Percentiles rank a stretch among this genome's conserved stretches.
Evolutionary conservation across 2,797 vertebrate genomes (phyloP).

Genomic region (Lepidocolaptes lacrymiger): DNA sequence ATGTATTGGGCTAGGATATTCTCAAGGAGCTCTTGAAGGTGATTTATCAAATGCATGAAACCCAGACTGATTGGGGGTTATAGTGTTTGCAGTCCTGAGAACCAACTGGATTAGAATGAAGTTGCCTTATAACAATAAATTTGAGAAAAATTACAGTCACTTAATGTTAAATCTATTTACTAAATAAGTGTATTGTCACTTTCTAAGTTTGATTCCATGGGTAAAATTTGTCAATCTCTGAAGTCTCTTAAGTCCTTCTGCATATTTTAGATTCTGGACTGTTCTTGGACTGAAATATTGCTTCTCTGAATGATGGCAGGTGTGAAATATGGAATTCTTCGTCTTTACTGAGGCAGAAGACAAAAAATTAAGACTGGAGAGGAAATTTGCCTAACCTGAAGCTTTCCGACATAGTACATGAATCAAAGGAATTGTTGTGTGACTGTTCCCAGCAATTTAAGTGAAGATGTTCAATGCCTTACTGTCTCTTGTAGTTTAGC

Average conservation of each 20-base stretch:
- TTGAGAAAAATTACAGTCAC: not conserved
- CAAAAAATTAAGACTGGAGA: not conserved
- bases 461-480: not conserved
- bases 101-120: not conserved
- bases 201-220: not conserved
- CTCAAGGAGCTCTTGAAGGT: not conserved
- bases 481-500: not conserved
- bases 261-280: not conserved
- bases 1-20: not conserved
- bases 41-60: not conserved
- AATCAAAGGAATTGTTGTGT: not conserved
- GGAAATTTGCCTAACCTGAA: not conserved
- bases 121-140: not conserved
- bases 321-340: not conserved
- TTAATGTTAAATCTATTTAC: not conserved
- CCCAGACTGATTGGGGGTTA: not conserved
- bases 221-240: not conserved
- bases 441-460: not conserved
- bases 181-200: not conserved
- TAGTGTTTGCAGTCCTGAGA: not conserved
- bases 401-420: not conserved
- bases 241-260: not conserved
- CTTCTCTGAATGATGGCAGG: not conserved
- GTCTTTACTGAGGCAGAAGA: not conserved
- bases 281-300: not conserved